These are phyloP conservation scores for Glaucidium brasilianum DNA, from an alignment of 2,113 vertebrate species.

Conservation along the genomic window DNA sequence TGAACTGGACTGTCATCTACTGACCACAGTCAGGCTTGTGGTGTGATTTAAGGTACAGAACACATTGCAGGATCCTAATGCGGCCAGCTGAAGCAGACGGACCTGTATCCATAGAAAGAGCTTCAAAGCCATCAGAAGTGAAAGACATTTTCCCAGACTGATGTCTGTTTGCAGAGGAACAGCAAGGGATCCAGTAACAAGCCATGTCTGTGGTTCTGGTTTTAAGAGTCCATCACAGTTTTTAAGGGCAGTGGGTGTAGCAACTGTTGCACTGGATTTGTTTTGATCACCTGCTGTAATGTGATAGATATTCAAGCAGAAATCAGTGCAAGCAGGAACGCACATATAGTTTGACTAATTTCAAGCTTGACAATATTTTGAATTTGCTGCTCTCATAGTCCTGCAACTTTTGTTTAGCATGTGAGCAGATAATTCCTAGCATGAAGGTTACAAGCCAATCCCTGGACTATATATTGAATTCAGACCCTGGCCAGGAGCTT, in stretches of 20 bases:
- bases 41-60: not conserved
- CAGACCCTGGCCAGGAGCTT: not conserved
- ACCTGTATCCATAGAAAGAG: not conserved
- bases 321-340: not conserved
- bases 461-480: not conserved
- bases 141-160: not conserved
- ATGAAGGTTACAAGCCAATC: not conserved
- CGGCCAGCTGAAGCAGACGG: not conserved
- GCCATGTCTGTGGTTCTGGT: not conserved
- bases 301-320: not conserved
- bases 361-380: not conserved
- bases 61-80: not conserved
- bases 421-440: not conserved
- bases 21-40: not conserved
- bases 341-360: not conserved
- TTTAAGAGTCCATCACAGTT: not conserved
- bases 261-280: not conserved
- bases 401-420: not conserved
- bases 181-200: not conserved
- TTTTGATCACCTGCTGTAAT: not conserved
- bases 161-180: not conserved
- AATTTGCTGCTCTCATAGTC: not conserved
- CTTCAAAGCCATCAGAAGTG: not conserved
- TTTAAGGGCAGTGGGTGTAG: not conserved
- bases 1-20: not conserved